A percentile compares a stretch with the other conserved stretches of the same genome.
Conservation (phyloP, 2,888 invertebrate genomes). For the Drosophila leonis region DNA sequence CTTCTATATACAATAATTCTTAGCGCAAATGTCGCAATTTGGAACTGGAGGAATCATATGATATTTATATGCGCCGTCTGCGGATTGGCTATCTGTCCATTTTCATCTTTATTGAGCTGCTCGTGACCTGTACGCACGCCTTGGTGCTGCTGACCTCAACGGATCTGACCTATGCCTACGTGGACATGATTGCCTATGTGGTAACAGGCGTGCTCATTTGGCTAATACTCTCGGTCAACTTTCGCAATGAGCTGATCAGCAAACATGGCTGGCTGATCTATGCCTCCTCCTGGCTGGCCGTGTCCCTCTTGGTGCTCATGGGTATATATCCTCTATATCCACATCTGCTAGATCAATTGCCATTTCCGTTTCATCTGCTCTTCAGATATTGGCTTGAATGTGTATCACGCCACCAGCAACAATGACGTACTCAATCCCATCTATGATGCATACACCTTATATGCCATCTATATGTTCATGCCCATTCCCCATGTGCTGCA, state of each 20-base stretch:
- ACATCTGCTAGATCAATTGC: too few relatives aligned
- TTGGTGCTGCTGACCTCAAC: slow-evolving; percentile 87
- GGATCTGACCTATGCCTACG: slow-evolving; percentile 75
- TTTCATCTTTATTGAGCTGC: slow-evolving; percentile 89
- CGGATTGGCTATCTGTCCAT: slow-evolving; percentile 92
- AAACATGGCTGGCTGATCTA: slow-evolving; percentile 85
- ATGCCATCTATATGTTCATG: slow-evolving; percentile 93
- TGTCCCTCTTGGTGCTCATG: slow-evolving; percentile 87
- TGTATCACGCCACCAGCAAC: slow-evolving; percentile 88
- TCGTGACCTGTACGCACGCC: slow-evolving; percentile 89
- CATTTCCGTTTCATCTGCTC: too few relatives aligned
- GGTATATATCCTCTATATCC: slow-evolving; percentile 83
- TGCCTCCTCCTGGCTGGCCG: slow-evolving; percentile 85
- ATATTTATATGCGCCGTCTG: slow-evolving; percentile 91
- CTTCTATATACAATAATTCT: too few relatives aligned
- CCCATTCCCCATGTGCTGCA: slow-evolving; percentile 91
- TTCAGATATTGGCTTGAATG: slow-evolving; percentile 88
- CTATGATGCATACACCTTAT: slow-evolving; percentile 90
- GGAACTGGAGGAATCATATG: slow-evolving; percentile 91
- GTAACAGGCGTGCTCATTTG: slow-evolving; percentile 81
- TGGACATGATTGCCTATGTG: slow-evolving; percentile 83
- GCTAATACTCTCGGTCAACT: slow-evolving; percentile 83
- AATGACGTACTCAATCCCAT: slow-evolving; percentile 88
- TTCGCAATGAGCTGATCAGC: slow-evolving; percentile 83
- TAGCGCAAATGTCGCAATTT: slow-evolving; percentile 92